These are phyloP conservation scores for Chionomys nivalis DNA, from an alignment of 2,113 vertebrate species.

Conservation along the genomic window DNA sequence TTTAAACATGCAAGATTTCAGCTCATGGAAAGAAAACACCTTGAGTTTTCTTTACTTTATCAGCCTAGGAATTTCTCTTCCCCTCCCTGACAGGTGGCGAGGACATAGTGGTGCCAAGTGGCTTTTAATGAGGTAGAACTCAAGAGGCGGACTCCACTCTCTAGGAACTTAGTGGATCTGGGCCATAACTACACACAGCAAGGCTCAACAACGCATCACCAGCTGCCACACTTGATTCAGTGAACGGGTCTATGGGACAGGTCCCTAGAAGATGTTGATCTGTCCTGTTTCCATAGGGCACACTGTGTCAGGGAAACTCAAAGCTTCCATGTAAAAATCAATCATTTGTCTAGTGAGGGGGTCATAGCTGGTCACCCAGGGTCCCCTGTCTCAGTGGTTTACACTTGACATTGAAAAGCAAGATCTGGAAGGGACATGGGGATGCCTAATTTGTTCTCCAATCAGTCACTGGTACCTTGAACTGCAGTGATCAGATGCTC, in stretches of 20 bases:
- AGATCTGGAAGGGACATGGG: not conserved
- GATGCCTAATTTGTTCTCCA: not conserved
- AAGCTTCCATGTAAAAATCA: not conserved
- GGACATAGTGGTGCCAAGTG: not conserved
- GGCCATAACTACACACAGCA: not conserved
- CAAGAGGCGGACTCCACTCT: not conserved
- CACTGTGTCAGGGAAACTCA: not conserved
- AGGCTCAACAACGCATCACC: not conserved
- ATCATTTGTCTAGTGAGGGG: not conserved
- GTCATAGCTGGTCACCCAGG: not conserved
- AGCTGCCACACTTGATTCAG: not conserved
- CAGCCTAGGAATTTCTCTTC: constrained; percentile 29
- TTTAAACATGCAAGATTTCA: constrained; percentile 57
- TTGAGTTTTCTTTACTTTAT: constrained; percentile 16
- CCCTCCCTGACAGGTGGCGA: not conserved
- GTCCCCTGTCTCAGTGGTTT: not conserved
- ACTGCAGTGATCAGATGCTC: not conserved
- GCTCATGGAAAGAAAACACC: constrained; percentile 15
- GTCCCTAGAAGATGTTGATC: not conserved
- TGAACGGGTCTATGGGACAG: not conserved
- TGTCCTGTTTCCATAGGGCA: not conserved
- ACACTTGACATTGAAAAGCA: not conserved
- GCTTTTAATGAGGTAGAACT: not conserved
- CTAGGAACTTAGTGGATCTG: not conserved
- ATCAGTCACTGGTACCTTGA: not conserved